These are phyloP conservation scores for Podotricha telesiphe DNA, from an alignment of 2,888 invertebrate species.

Conservation along the genomic window DNA sequence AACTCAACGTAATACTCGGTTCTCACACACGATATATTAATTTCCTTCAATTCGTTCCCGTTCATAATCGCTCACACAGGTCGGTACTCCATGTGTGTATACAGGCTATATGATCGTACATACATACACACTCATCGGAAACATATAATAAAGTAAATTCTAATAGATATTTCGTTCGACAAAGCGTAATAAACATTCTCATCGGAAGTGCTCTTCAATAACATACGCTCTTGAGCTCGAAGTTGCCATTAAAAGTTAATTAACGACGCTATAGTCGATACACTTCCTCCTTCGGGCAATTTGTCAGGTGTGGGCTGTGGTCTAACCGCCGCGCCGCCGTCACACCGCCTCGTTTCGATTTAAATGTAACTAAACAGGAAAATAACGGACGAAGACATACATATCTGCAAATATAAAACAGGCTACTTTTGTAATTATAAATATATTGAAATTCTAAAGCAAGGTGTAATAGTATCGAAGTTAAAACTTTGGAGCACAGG, in stretches of 20 bases:
- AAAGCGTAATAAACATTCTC: neutral
- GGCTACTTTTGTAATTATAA: no score
- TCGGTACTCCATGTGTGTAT: no score
- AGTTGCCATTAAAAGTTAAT: slow-evolving; percentile 13
- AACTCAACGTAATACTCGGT: neutral
- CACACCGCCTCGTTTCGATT: no score
- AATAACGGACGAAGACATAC: neutral
- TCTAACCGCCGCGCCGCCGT: neutral
- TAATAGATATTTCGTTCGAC: slow-evolving; percentile 12
- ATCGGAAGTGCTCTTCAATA: slow-evolving; percentile 1
- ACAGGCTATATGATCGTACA: neutral
- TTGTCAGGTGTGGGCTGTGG: neutral
- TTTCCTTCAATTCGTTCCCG: neutral
- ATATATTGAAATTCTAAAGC: no score
- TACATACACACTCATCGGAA: neutral
- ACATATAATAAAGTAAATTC: slow-evolving; percentile 9
- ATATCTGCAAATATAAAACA: neutral
- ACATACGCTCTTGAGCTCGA: neutral
- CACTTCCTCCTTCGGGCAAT: slow-evolving; percentile 8
- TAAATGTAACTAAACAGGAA: neutral
- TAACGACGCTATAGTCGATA: slow-evolving; percentile 19
- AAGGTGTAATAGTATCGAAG: no score
- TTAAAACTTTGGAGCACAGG: neutral
- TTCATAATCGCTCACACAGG: neutral
- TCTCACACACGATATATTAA: neutral